Base-by-base conservation (phyloP, 2,888 invertebrate genomes). In the Laspeyria flexula region DNA sequence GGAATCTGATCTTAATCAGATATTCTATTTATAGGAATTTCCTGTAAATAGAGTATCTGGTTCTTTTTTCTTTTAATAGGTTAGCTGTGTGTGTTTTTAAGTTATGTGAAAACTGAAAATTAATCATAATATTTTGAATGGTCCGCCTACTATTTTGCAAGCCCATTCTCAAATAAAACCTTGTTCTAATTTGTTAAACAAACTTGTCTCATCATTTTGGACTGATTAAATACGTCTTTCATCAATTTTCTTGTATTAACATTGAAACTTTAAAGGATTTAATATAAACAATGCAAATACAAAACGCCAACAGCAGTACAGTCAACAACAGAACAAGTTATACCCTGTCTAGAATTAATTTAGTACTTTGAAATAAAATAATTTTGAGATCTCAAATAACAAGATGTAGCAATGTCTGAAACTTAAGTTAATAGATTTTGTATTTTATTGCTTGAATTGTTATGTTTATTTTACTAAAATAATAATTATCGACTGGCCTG, bases 341-440 rank as follows among this genome's bases (percentile, higher is more conserved):
- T 44, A 33, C 29, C 39, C 57, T 46, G 42, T 27, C 15, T 43
- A 31, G 40, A 45, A 54, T 58, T 46, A 49, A 48, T 51, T 50
- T 38, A 33, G 11, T 41, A 18, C 21, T 54, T 48, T 48, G 29
- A 25, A 25, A 54, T 12, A 45, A 47, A 60, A 56, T 30, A 30
- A 34, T 11, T 39, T 43, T 34, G 30, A 37, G 27, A 39, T 46
- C 4, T 11, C 10, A 12, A 31, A 31, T 7, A 6, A 25, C 3
- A 31, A 13, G 31, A 31, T 31, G 31, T 11, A 11, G 13, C 6
- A 31, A 13, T 31, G 5, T 30, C 11, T 5, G 11, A 30, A 21
- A 21, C 21, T 25, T 6, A 25, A 25, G 7, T 18, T 18, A 18
- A 25, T 7, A 25, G 25, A 25, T 25, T 25, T 25, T 7, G 25